Percentiles rank a stretch among this genome's conserved stretches.
Conservation (phyloP, 53 echinoderm and acorn worm genomes). For the Antedon mediterranea region DNA sequence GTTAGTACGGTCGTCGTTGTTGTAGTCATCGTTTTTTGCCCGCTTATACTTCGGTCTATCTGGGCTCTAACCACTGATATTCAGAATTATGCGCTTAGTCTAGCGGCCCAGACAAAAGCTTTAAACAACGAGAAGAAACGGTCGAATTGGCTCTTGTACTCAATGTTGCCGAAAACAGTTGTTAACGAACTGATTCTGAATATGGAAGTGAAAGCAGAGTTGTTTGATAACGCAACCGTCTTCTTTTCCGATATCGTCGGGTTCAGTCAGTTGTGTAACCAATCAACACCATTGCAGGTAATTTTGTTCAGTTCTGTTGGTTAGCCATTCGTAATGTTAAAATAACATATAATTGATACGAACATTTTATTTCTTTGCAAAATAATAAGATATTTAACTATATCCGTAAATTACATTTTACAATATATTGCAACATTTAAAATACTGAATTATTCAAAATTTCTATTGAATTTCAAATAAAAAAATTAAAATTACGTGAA, state of each 20-base stretch:
- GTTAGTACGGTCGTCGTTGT: constrained; percentile 63
- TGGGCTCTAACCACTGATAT: constrained; percentile 65
- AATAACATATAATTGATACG: too few relatives aligned
- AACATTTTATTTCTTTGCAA: too few relatives aligned
- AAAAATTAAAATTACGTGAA: too few relatives aligned
- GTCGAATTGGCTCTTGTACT: constrained; percentile 37
- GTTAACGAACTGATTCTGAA: constrained; percentile 35
- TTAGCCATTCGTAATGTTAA: too few relatives aligned
- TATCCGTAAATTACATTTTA: too few relatives aligned
- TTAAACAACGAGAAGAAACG: constrained; percentile 67
- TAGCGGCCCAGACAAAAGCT: constrained; percentile 69
- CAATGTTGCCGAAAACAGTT: constrained; percentile 52
- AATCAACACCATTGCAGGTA: constrained; percentile 54
- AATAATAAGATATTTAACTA: too few relatives aligned
- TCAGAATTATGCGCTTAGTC: constrained; percentile 51
- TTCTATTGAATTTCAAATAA: too few relatives aligned
- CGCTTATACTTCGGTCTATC: constrained; percentile 50
- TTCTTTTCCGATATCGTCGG: constrained; percentile 65
- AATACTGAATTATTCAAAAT: too few relatives aligned
- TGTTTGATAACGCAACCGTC: constrained; percentile 49
- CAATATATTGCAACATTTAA: too few relatives aligned
- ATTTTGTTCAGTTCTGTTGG: too few relatives aligned
- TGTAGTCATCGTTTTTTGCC: constrained; percentile 55
- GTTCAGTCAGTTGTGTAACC: constrained; percentile 42
- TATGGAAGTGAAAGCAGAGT: constrained; percentile 43